Base-by-base conservation (phyloP, 1,140 invertebrate species). In the Heterodera schachtii region DNA sequence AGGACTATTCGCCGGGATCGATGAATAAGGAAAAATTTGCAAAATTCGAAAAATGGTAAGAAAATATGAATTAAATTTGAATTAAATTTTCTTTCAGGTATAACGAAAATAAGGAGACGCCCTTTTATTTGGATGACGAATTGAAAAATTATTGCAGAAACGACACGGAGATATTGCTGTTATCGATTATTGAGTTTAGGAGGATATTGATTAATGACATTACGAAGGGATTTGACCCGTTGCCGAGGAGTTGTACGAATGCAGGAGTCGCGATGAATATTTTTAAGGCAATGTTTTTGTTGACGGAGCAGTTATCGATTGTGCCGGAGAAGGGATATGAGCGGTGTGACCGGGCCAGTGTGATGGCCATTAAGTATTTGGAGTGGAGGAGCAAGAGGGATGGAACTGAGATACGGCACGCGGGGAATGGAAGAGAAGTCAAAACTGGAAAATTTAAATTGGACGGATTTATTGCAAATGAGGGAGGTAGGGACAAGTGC, bases 281-380 rank as follows among this genome's bases (percentile, higher is more conserved):
- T 47, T 75, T 75, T 9, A 43, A 49, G 49, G 16, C 60, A 67
- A 60, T 57, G 31, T 66, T 44, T n/a, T 43, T 75, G n/a, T 11
- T 19, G 21, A n/a, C 9, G 41, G 31, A 75, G 2, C 43, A 75
- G n/a, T n/a, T 75, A 19, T 43, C 49, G 8, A 47, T 75, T 41
- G 74, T 75, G 31, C 74, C 74, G 47, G 74, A 75, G n/a, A 67
- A 46, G 47, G 74, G 74, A 13, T 75, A 75, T 52, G 74, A 75
- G 13, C 8, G 47, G 6, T 21, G n/a, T 21, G 74, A 75, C 19
- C 0, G 60, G 0, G 49, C 49, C 2, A 75, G 74, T 21, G 31
- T 52, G 2, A 43, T 47, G 19, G 74, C 74, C 8, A 57, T 75
- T 16, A 75, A 75, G 66, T 75, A 57, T 75, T 31, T 75, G 49